Evolutionary conservation across 2,113 vertebrate genomes (phyloP).

Genomic region (Burhinus oedicnemus): DNA sequence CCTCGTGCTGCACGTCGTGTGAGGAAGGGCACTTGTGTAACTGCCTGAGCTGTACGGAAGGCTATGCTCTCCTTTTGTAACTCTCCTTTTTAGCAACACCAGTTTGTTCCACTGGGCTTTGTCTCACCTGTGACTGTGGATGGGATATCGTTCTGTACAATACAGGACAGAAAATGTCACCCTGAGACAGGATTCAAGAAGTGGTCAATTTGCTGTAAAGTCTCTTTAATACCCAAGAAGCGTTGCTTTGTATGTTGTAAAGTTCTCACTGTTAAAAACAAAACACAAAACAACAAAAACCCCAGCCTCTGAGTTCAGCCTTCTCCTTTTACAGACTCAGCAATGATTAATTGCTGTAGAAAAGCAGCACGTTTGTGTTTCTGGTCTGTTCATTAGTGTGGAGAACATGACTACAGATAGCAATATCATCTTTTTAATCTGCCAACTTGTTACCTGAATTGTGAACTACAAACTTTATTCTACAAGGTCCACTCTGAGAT

Average conservation of each 20-base stretch:
- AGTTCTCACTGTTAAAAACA: background rate
- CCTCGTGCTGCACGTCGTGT: fast-evolving
- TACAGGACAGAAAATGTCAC: background rate
- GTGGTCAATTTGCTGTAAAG: background rate
- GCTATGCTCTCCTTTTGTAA: background rate
- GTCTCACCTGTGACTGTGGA: background rate
- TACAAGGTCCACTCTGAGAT: background rate
- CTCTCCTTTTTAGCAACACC: background rate
- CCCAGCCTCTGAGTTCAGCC: background rate
- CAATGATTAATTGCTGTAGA: background rate
- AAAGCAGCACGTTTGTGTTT: background rate
- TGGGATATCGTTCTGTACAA: background rate
- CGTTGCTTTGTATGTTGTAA: background rate
- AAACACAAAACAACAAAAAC: background rate
- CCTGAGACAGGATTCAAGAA: background rate
- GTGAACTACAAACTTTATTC: background rate
- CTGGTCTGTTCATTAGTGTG: background rate
- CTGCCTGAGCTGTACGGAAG: background rate
- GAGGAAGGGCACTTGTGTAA: background rate
- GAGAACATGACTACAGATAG: background rate
- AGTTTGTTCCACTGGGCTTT: background rate
- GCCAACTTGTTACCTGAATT: background rate
- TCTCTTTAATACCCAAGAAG: background rate
- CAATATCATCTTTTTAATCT: background rate
- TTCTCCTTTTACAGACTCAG: background rate